Percentiles rank a stretch among this genome's conserved stretches.
Conservation (phyloP, 2,888 invertebrate species). For the Plagodis dolabraria region DNA sequence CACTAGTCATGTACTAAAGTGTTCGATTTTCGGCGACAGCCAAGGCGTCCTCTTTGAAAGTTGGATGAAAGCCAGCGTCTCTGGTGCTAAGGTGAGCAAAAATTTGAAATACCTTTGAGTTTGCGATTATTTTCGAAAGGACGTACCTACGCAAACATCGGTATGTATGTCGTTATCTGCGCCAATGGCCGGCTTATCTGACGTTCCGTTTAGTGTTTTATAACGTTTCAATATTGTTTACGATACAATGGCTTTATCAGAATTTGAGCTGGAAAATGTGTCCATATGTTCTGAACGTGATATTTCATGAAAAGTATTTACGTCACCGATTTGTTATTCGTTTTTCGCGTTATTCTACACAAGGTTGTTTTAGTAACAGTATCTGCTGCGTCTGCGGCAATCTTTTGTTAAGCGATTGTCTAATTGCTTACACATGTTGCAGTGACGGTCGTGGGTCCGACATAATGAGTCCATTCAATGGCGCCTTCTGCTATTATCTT, state of each 20-base stretch:
- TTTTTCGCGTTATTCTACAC: slow-evolving; percentile 1
- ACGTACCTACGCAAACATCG: slow-evolving; percentile 37
- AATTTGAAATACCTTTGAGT: slow-evolving; percentile 50
- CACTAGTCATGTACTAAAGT: slow-evolving; percentile 58
- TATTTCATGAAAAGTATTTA: not conserved
- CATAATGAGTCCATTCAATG: slow-evolving; percentile 39
- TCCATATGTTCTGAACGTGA: slow-evolving; percentile 2
- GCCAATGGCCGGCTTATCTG: slow-evolving; percentile 59
- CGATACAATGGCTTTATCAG: slow-evolving; percentile 47
- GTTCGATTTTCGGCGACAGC: slow-evolving; percentile 75
- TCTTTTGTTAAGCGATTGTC: slow-evolving; percentile 39
- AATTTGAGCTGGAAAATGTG: slow-evolving; percentile 18
- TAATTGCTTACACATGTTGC: slow-evolving; percentile 41
- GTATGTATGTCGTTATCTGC: slow-evolving; percentile 55
- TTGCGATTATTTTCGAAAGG: slow-evolving; percentile 46
- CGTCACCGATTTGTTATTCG: slow-evolving; percentile 3
- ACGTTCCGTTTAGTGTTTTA: slow-evolving; percentile 50
- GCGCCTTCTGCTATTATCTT: slow-evolving; percentile 31
- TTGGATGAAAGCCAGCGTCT: slow-evolving; percentile 83
- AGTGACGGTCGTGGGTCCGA: slow-evolving; percentile 26
- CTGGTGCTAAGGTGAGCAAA: slow-evolving; percentile 77
- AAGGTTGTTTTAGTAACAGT: slow-evolving; percentile 26
- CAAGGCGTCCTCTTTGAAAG: slow-evolving; percentile 69
- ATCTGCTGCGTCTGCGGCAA: slow-evolving; percentile 25
- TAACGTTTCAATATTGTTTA: slow-evolving; percentile 51